These are phyloP conservation scores for Hemitrygon akajei DNA, from an alignment of 2,797 vertebrate species.

Conservation along the genomic window DNA sequence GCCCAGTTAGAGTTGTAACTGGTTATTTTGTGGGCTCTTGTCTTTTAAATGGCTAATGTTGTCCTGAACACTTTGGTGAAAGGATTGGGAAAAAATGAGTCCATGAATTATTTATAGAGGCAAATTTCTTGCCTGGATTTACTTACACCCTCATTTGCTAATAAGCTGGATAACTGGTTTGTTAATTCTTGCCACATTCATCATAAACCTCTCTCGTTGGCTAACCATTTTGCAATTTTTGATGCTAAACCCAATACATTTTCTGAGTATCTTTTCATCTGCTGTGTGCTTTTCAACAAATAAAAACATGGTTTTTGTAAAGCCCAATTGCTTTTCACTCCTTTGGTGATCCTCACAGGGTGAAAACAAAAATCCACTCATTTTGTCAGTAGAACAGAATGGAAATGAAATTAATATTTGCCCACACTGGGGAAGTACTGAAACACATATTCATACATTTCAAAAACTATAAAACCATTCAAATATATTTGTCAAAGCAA, in stretches of 20 bases:
- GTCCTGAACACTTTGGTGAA: neutral
- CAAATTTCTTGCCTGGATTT: neutral
- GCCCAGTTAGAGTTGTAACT: neutral
- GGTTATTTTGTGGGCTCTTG: neutral
- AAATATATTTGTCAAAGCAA: neutral
- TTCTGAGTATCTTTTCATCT: neutral
- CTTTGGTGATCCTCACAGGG: neutral
- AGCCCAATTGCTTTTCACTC: neutral
- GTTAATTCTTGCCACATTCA: neutral
- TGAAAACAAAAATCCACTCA: neutral
- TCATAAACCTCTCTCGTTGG: neutral
- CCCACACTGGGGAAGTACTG: neutral
- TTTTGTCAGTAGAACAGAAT: neutral
- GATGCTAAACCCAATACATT: neutral
- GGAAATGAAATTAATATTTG: neutral
- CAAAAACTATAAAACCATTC: neutral
- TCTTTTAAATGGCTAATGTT: too few species aligned
- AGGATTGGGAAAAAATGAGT: neutral
- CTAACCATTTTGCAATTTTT: neutral
- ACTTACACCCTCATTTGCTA: neutral
- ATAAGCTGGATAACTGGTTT: neutral
- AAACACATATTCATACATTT: neutral
- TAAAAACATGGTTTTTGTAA: neutral
- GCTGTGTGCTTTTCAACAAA: too few species aligned
- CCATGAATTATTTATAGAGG: neutral